These are phyloP conservation scores for Haliaeetus leucogaster DNA, from an alignment of 2,113 vertebrate species.

Conservation along the genomic window DNA sequence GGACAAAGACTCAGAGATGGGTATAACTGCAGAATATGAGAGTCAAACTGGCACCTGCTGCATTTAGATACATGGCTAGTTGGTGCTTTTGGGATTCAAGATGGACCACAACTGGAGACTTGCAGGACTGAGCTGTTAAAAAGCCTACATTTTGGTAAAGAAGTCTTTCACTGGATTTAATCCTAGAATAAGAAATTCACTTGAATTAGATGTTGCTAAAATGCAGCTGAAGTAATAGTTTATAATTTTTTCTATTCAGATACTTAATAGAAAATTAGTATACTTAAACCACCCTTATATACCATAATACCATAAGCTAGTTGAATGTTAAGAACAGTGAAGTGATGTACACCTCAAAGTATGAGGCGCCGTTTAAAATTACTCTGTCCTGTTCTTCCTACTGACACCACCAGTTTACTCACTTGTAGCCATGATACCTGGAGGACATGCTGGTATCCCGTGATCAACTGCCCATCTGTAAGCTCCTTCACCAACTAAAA, in stretches of 20 bases:
- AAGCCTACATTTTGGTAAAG: neutral
- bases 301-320: neutral
- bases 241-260: neutral
- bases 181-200: neutral
- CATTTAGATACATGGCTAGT: neutral
- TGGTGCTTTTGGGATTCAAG: neutral
- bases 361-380: slow-evolving; percentile 14
- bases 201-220: neutral
- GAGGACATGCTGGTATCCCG: slow-evolving; percentile 92
- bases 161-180: neutral
- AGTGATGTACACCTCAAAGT: slow-evolving; percentile 31
- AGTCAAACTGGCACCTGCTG: neutral
- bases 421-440: slow-evolving; percentile 97
- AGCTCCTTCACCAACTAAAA: slow-evolving; percentile 96
- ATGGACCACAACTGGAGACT: neutral
- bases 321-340: neutral
- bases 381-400: slow-evolving; percentile 61
- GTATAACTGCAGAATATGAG: neutral
- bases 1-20: neutral
- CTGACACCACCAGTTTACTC: slow-evolving; percentile 76
- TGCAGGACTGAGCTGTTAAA: neutral
- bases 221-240: neutral
- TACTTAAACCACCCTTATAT: neutral
- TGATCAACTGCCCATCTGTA: slow-evolving; percentile 95
- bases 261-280: neutral